Evolutionary conservation across 2,797 vertebrate genomes (phyloP), one percentile per base, ranked within the genome.

Genomic region (Thalassophryne amazonica): DNA sequence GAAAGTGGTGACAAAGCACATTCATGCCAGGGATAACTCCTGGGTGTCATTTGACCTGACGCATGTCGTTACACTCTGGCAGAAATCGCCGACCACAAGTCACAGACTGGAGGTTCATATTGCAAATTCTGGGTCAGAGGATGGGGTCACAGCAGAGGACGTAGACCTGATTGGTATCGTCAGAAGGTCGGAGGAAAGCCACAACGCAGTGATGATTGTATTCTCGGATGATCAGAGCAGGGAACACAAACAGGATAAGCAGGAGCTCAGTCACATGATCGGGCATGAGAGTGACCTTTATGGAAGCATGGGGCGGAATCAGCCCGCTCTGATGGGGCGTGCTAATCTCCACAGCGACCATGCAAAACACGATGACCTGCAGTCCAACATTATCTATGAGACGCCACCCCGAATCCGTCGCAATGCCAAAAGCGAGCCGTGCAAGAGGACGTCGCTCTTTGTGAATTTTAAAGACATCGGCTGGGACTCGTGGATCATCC

Each of bases 381-480:
- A 86, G 51, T 94, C 94, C 14, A 94, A 94, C 71, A 85, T 93
- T 48, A 93, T 94, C 61, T 93, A 94, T 0, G 91, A 96, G 60
- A 89, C 90, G 0, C 92, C 90, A 0, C 86, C 93, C 16, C 90
- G 95, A 32, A 92, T 93, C 76, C 89, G 96, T 28, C 93, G 95
- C 81, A 92, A 92, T 0, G 93, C 92, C 15, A 94, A 93, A 38
- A 91, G 84, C 7, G 92, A 93, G 71, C 85, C 89, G 27, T 98
- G 96, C 86, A 98, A 91, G 76, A 93, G 90, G 81, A 93, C 90
- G 0, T 90, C 94, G 0, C 93, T 98, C 45, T 94, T 91, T 60
- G 94, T 98, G 13, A 93, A 98, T 73, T 98, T 98, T 86, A 98
- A 95, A 81, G 96, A 98, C 62, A 99, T 98, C 1, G 93, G 93